Evolutionary conservation across 2,888 invertebrate species (phyloP), one percentile per base, ranked within the genome.

Genomic region (Hyalella azteca): DNA sequence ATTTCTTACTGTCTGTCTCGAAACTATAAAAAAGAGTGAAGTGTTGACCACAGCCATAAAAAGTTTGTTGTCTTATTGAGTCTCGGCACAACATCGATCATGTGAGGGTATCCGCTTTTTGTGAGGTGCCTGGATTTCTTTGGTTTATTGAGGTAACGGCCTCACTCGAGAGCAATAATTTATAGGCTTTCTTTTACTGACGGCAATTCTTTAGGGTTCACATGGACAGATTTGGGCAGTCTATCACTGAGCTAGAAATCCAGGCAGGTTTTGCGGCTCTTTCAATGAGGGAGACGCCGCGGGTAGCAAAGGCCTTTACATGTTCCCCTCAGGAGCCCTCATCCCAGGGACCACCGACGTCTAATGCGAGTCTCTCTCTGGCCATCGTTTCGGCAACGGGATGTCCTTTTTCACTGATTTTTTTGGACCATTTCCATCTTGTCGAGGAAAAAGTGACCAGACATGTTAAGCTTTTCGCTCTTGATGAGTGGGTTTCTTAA

Each of bases 81-180:
- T 13, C 9, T 36, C 9, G 39, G 19, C 66, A 29, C 66, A 29
- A 36, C 66, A 66, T 66, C 66, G 66, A 66, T 66, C 66, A 66
- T 66, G 36, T 36, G n/a, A 36, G 36, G 4, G 66, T 11, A 66
- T 66, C 66, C 13, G 66, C 66, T 66, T 66, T 36, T 66, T 66
- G 66, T 36, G 66, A 36, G 15, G 5, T 13, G 66, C 19, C 36
- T 22, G 66, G 66, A 66, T 66, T 66, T 66, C 66, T 66, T 66
- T 66, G 66, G 66, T 66, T 66, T 66, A 66, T 66, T 66, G 66
- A 66, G 66, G 66, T 66, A 66, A 66, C 66, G 66, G 66, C 66
- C 66, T 66, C 66, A 66, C 66, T 66, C 66, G 36, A 66, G 66
- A 66, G 66, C 66, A 66, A 66, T 66, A 66, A 66, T 66, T 66